Percentiles rank a stretch among this genome's conserved stretches.
Evolutionary conservation across 2,888 invertebrate genomes (phyloP).

Genomic region (Leptinotarsa rubiginosa): DNA sequence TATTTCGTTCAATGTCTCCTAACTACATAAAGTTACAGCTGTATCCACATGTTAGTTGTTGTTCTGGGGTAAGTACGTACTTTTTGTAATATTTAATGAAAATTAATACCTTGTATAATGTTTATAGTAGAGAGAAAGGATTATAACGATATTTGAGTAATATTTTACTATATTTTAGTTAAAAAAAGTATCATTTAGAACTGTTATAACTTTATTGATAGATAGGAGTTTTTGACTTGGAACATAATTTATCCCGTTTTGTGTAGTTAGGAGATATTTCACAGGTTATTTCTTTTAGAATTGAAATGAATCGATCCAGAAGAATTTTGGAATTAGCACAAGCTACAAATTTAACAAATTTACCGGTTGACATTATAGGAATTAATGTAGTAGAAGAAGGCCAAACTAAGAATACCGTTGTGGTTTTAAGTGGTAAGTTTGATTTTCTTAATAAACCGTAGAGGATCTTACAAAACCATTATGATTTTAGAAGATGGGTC

Average conservation of each 20-base stretch:
- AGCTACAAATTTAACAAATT: not conserved
- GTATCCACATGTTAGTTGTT: not conserved
- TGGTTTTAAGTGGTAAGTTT: not conserved
- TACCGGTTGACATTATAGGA: not conserved
- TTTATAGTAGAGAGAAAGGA: not conserved
- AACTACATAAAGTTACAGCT: not conserved
- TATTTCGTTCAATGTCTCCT: not conserved
- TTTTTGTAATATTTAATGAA: not conserved
- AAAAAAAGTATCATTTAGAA: not conserved
- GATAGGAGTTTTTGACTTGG: not conserved
- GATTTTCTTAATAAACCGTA: not conserved
- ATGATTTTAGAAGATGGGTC: not conserved
- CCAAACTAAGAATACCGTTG: not conserved
- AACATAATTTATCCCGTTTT: not conserved
- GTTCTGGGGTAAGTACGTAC: not conserved
- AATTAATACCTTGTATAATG: not conserved
- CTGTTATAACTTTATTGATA: not conserved
- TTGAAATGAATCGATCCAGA: not conserved
- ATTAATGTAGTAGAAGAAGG: not conserved
- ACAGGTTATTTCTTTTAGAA: not conserved
- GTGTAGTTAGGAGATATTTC: not conserved
- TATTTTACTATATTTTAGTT: not conserved
- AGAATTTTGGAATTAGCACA: not conserved
- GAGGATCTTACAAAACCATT: not conserved
- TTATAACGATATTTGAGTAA: not conserved